Conservation (phyloP, 2,797 vertebrate genomes). For the Chaetodon trifasciatus region DNA sequence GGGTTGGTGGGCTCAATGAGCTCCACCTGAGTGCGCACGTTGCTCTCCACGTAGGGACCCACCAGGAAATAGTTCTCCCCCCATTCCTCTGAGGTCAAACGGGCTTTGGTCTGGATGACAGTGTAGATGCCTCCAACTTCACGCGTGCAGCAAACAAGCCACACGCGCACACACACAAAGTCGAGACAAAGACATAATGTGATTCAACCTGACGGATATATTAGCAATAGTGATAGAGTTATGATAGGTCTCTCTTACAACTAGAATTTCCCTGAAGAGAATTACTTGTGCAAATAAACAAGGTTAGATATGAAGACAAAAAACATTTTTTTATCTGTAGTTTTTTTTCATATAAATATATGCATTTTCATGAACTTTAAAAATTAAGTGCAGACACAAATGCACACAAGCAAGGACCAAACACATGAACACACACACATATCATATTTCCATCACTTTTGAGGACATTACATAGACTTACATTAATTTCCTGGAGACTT, state of each 20-base stretch:
- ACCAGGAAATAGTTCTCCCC: slow-evolving; percentile 96
- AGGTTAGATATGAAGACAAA: background rate
- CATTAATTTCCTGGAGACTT: too few relatives aligned
- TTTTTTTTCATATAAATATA: too few relatives aligned
- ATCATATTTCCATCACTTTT: too few relatives aligned
- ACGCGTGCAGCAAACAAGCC: slow-evolving; percentile 45
- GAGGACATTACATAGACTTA: too few relatives aligned
- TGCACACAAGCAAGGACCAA: background rate
- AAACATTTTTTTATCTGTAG: background rate
- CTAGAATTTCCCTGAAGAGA: background rate
- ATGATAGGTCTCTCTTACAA: slow-evolving; percentile 2
- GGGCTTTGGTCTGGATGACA: slow-evolving; percentile 96
- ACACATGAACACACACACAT: background rate
- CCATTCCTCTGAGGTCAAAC: slow-evolving; percentile 94
- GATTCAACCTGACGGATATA: slow-evolving; percentile 8
- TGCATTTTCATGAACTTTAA: background rate
- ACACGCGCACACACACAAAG: slow-evolving; percentile 25
- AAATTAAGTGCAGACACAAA: background rate
- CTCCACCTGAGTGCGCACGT: slow-evolving; percentile 95
- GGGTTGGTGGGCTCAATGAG: slow-evolving; percentile 91
- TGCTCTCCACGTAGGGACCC: slow-evolving; percentile 94
- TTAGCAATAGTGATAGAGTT: too few relatives aligned
- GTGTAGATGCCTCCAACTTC: slow-evolving; percentile 97
- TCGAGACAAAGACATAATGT: slow-evolving; percentile 23
- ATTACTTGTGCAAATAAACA: background rate